phyloP scores from a whole-genome alignment of 2,797 vertebrate species.

The Acanthiza pusilla region DNA sequence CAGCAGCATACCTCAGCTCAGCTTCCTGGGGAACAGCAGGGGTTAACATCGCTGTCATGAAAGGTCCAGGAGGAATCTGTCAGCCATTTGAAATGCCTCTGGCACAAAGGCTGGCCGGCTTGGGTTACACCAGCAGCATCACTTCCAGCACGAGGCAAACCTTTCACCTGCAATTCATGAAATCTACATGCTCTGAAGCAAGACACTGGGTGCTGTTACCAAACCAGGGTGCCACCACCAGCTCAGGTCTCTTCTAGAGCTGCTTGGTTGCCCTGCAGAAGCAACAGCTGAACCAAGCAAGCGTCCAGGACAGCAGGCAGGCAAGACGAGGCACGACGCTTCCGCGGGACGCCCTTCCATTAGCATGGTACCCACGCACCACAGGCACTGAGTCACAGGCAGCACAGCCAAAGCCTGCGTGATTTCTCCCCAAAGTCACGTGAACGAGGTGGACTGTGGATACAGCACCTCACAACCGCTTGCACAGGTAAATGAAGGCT shows the following conservation, averaged over 20 bases:
- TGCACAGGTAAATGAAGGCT: not conserved
- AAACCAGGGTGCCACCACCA: not conserved
- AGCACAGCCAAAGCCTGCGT: not conserved
- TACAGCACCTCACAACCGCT: accelerated
- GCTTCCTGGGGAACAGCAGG: not conserved
- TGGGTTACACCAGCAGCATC: conserved; percentile 25
- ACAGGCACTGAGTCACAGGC: not conserved
- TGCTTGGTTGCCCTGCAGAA: not conserved
- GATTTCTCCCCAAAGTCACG: not conserved
- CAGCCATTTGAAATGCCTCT: conserved; percentile 26
- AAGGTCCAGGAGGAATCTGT: not conserved
- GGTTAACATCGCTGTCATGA: not conserved
- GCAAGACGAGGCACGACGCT: conserved; percentile 50
- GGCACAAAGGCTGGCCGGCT: not conserved
- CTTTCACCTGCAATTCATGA: not conserved
- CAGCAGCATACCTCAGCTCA: not conserved
- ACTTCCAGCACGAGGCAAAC: not conserved
- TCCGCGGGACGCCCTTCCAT: not conserved
- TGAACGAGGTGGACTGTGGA: not conserved
- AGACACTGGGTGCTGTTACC: not conserved
- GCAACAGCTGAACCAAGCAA: not conserved
- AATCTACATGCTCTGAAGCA: not conserved
- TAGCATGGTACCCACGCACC: not conserved
- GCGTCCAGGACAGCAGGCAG: not conserved
- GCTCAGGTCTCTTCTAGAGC: not conserved